Evolutionary conservation across 2,113 vertebrate species (phyloP).

Genomic region (Pseudonaja textilis): DNA sequence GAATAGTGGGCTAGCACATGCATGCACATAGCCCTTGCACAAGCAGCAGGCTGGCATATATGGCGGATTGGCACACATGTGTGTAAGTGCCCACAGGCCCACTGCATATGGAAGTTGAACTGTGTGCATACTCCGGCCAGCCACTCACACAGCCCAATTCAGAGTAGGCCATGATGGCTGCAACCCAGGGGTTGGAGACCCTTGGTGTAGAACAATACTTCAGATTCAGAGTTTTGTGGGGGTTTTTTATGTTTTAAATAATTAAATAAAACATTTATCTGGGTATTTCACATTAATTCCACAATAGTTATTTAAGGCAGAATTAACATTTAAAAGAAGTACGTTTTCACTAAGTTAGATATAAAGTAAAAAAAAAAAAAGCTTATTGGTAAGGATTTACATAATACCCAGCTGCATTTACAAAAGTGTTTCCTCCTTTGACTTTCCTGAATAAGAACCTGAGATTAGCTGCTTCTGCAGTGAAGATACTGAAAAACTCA

Average conservation of each 20-base stretch:
- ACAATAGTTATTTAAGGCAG: not conserved
- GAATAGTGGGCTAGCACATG: no score
- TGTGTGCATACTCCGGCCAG: no score
- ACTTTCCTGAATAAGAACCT: not conserved
- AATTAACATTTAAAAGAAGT: rapidly evolving
- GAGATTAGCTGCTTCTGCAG: not conserved
- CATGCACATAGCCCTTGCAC: no score
- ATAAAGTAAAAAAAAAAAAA: no score
- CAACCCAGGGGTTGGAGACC: no score
- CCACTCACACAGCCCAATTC: no score
- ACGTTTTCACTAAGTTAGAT: not conserved
- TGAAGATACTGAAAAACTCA: rapidly evolving
- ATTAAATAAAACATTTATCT: not conserved
- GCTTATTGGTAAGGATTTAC: not conserved
- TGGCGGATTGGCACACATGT: no score
- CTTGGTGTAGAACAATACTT: not conserved
- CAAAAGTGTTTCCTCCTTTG: not conserved
- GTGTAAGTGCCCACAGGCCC: no score
- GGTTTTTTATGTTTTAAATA: not conserved
- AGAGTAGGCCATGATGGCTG: no score
- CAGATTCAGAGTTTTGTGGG: not conserved
- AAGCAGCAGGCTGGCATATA: no score
- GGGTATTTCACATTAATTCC: not conserved
- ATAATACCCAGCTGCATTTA: not conserved
- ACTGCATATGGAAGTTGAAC: no score